phyloP scores from a whole-genome alignment of 2,113 vertebrate genomes.

The Tor tambroides region DNA sequence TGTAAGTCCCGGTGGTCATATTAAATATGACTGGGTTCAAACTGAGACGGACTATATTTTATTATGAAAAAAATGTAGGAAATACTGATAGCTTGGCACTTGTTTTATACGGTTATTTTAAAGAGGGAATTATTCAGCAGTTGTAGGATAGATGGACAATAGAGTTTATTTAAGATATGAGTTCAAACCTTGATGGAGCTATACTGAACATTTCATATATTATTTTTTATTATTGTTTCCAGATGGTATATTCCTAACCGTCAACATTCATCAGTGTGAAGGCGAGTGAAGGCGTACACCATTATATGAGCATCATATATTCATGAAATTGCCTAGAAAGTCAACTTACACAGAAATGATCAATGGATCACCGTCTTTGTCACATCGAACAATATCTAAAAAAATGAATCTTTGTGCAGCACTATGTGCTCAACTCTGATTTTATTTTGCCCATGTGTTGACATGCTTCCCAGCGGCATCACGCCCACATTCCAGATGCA shows the following conservation, averaged over 20 bases:
- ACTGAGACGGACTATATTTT: slow-evolving; percentile 67
- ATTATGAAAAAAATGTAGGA: slow-evolving; percentile 64
- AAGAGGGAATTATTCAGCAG: slow-evolving; percentile 58
- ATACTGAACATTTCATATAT: slow-evolving; percentile 45
- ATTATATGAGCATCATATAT: slow-evolving; percentile 42
- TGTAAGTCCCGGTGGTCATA: slow-evolving; percentile 72
- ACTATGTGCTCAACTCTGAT: background rate
- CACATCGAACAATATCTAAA: slow-evolving; percentile 6
- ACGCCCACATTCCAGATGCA: slow-evolving; percentile 15
- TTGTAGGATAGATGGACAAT: slow-evolving; percentile 71
- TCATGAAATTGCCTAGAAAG: slow-evolving; percentile 44
- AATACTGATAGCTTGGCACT: slow-evolving; percentile 73
- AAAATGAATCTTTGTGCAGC: slow-evolving; percentile 34
- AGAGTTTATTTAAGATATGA: slow-evolving; percentile 56
- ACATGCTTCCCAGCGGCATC: background rate
- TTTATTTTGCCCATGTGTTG: background rate
- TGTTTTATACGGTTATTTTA: slow-evolving; percentile 64
- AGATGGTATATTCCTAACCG: slow-evolving; percentile 52
- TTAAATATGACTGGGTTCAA: slow-evolving; percentile 72
- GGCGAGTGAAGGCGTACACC: background rate
- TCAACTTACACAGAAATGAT: slow-evolving; percentile 49
- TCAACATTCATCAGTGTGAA: slow-evolving; percentile 51
- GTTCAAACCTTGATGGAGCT: slow-evolving; percentile 12
- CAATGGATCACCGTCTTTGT: slow-evolving; percentile 45
- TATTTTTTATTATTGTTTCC: slow-evolving; percentile 51